A percentile compares a stretch with the other conserved stretches of the same genome.
These are phyloP conservation scores for Sebastes itinus DNA, from an alignment of 2,797 vertebrate genomes.

Conservation along the genomic window DNA sequence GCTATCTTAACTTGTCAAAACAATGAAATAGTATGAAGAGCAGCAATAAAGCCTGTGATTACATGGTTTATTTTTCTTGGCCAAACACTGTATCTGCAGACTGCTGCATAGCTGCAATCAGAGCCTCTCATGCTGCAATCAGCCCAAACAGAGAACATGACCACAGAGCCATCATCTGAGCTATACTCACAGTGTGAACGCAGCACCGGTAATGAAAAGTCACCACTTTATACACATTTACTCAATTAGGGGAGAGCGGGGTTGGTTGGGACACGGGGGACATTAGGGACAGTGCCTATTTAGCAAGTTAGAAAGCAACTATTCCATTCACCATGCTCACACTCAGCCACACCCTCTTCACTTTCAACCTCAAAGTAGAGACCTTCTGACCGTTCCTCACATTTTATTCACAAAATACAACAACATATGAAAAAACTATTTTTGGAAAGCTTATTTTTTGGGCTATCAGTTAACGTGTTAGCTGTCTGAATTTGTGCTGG, in stretches of 20 bases:
- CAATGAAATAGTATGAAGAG: slow-evolving; percentile 24
- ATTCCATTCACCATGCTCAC: no score
- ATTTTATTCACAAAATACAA: no score
- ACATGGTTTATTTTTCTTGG: slow-evolving; percentile 50
- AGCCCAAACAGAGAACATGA: slow-evolving; percentile 39
- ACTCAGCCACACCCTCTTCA: no score
- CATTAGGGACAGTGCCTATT: no score
- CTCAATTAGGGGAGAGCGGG: neutral
- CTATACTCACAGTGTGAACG: slow-evolving; percentile 1
- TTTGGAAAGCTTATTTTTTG: no score
- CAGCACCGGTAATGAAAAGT: neutral
- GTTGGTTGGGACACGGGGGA: no score
- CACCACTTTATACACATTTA: neutral
- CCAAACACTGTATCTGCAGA: slow-evolving; percentile 3
- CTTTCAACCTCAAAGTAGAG: no score
- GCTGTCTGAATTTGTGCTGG: no score
- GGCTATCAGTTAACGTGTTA: no score
- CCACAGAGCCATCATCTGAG: slow-evolving; percentile 17
- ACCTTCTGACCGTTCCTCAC: no score
- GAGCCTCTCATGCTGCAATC: slow-evolving; percentile 30
- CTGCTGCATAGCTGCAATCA: slow-evolving; percentile 31
- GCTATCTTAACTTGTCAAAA: slow-evolving; percentile 45
- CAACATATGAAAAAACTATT: no score
- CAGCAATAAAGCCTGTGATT: slow-evolving; percentile 43
- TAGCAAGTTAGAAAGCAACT: no score